Percentiles rank a stretch among this genome's conserved stretches.
Conservation (phyloP, 1,140 invertebrate genomes). For the Diorhabda sublineata region DNA sequence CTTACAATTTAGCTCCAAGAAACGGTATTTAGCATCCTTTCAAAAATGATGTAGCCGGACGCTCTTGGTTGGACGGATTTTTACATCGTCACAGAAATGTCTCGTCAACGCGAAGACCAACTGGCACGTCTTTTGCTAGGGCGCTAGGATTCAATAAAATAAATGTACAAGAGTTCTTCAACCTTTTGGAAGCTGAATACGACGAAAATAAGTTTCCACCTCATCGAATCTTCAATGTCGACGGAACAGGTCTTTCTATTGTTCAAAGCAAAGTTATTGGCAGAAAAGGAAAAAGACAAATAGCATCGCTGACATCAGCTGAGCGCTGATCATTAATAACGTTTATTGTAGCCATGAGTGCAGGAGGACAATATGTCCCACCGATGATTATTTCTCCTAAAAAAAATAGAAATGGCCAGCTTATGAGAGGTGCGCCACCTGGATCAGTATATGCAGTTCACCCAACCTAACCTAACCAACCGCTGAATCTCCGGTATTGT, state of each 20-base stretch:
- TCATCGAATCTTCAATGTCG: conserved; percentile 43
- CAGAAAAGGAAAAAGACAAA: conserved; percentile 38
- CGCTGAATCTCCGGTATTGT: no score
- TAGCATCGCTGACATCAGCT: conserved; percentile 36
- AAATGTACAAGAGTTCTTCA: conserved; percentile 19
- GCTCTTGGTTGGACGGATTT: conserved; percentile 9
- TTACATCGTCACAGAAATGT: conserved; percentile 4
- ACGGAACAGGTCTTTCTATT: conserved; percentile 41
- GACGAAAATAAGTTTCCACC: conserved; percentile 29
- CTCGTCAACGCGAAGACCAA: conserved; percentile 13
- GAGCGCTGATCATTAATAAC: conserved; percentile 40
- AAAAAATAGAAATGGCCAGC: conserved; percentile 38
- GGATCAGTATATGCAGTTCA: conserved; percentile 31
- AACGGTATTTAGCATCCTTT: conserved; percentile 13
- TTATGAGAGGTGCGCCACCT: conserved; percentile 41
- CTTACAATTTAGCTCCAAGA: conserved; percentile 10
- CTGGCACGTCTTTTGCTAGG: conserved; percentile 15
- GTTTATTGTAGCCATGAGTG: conserved; percentile 36
- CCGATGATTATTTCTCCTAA: conserved; percentile 43
- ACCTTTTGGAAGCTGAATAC: conserved; percentile 15
- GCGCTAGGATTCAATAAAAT: conserved; percentile 11
- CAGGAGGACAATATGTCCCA: conserved; percentile 40
- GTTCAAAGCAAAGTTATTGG: conserved; percentile 42
- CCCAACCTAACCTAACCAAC: not conserved
- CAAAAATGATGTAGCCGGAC: conserved; percentile 10